These are phyloP conservation scores for Agrenia bidenticulata DNA, from an alignment of 2,888 invertebrate genomes.

Conservation along the genomic window DNA sequence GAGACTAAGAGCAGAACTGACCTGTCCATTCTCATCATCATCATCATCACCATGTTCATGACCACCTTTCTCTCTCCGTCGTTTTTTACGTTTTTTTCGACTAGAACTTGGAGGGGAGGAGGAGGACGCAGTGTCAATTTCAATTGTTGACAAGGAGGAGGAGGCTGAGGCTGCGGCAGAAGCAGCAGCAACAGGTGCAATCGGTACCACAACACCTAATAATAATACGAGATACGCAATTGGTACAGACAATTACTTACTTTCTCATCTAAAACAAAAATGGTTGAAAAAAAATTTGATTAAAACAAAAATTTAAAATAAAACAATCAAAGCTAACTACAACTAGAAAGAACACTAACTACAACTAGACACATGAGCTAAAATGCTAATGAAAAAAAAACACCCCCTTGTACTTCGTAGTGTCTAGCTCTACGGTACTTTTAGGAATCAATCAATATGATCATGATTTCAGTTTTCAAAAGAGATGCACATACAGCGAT, in stretches of 20 bases:
- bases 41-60: slow-evolving; percentile 14
- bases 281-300: background rate
- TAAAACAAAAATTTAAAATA: background rate
- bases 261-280: slow-evolving; percentile 8
- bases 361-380: no score
- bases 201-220: slow-evolving; percentile 50
- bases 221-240: slow-evolving; percentile 3
- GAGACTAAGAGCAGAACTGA: slow-evolving; percentile 31
- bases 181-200: slow-evolving; percentile 47
- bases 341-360: no score
- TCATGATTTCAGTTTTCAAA: no score
- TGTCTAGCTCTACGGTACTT: no score
- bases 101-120: slow-evolving; percentile 25
- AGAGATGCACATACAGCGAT: no score
- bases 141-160: slow-evolving; percentile 30
- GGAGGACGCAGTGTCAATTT: slow-evolving; percentile 22
- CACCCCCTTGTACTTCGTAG: no score
- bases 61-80: slow-evolving; percentile 46
- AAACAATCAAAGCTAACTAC: no score
- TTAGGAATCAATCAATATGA: no score
- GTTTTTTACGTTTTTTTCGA: slow-evolving; percentile 52
- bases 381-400: no score
- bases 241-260: slow-evolving; percentile 16
- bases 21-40: slow-evolving; percentile 37
- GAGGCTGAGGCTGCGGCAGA: slow-evolving; percentile 24